Evolutionary conservation across 2,888 invertebrate species (phyloP).

Genomic region (Noctua fimbriata): DNA sequence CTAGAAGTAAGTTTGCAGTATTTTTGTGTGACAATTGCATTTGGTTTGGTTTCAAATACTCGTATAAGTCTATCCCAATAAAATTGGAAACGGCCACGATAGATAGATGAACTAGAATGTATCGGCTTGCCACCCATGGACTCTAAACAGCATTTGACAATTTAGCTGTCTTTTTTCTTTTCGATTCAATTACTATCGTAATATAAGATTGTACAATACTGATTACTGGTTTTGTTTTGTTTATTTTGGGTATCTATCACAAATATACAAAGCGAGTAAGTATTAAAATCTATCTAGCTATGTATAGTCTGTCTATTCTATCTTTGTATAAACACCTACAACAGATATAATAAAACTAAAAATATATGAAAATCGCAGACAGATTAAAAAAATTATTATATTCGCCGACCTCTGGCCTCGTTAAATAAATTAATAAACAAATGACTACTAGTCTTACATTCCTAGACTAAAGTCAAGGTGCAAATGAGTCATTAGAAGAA

Average conservation of each 20-base stretch:
- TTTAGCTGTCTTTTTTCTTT: background rate
- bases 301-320: background rate
- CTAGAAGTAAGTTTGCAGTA: too few relatives aligned
- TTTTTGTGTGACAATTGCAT: too few relatives aligned
- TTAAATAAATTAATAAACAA: slow-evolving; percentile 12
- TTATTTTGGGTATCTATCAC: background rate
- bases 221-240: background rate
- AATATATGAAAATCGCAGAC: background rate
- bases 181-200: background rate
- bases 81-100: background rate
- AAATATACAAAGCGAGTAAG: background rate
- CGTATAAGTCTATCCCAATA: background rate
- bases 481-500: slow-evolving; percentile 16
- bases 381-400: slow-evolving; percentile 18
- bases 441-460: background rate
- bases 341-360: background rate
- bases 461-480: slow-evolving; percentile 28
- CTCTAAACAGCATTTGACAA: background rate
- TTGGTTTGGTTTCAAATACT: too few relatives aligned
- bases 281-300: background rate
- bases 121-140: background rate
- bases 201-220: background rate
- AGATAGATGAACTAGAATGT: background rate
- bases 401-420: slow-evolving; percentile 20
- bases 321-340: background rate